Percentiles rank a stretch among this genome's conserved stretches.
These are phyloP conservation scores for Agrilus mali DNA, from an alignment of 2,888 invertebrate genomes.

Conservation along the genomic window DNA sequence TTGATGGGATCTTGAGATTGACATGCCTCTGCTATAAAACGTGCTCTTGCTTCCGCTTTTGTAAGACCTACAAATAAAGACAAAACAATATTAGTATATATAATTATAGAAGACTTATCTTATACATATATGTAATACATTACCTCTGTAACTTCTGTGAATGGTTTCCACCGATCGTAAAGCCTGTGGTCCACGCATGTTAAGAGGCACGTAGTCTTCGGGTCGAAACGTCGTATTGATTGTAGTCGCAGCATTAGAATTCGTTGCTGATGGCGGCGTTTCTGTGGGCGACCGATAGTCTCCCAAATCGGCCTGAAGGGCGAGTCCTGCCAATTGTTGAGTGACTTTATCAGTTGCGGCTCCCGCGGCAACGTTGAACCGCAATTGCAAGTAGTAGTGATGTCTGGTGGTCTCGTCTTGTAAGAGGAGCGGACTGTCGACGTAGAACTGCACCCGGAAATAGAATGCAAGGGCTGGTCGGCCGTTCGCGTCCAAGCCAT, in stretches of 20 bases:
- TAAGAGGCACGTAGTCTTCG: conserved; percentile 71
- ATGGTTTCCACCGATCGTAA: conserved; percentile 54
- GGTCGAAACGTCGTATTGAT: conserved; percentile 52
- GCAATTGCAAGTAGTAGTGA: conserved; percentile 89
- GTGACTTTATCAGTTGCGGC: conserved; percentile 51
- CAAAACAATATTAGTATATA: not conserved
- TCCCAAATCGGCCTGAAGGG: conserved; percentile 86
- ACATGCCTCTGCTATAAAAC: conserved; percentile 84
- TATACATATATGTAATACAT: not conserved
- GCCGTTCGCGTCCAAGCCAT: conserved; percentile 82
- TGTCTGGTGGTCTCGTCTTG: conserved; percentile 86
- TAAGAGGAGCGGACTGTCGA: conserved; percentile 80
- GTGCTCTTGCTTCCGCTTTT: conserved; percentile 68
- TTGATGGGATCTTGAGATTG: conserved; percentile 74
- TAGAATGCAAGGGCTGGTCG: conserved; percentile 80
- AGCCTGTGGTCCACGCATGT: conserved; percentile 43
- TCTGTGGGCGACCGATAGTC: conserved; percentile 45
- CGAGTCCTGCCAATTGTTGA: conserved; percentile 73
- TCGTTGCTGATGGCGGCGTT: conserved; percentile 19
- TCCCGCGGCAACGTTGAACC: conserved; percentile 70
- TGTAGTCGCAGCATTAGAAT: conserved; percentile 34
- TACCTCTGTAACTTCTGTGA: conserved; percentile 58
- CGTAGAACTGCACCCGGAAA: conserved; percentile 87
- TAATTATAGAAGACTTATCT: no score
- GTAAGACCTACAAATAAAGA: conserved; percentile 42